These are phyloP conservation scores for Cataglyphis rosenhaueri DNA, from an alignment of 2,888 invertebrate species.

Conservation along the genomic window DNA sequence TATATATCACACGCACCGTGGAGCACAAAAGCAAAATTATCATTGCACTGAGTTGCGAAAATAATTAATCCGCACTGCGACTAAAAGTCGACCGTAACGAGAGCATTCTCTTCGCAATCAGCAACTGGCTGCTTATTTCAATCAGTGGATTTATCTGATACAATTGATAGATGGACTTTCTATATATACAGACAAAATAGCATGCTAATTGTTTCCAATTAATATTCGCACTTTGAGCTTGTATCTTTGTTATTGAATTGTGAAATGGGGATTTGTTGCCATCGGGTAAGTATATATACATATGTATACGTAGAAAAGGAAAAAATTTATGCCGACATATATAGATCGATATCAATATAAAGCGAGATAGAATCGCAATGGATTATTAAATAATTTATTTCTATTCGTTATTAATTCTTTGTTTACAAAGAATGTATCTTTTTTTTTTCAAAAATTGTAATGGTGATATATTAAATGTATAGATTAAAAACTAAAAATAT, in stretches of 20 bases:
- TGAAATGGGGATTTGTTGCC: conserved; percentile 25
- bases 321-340: not conserved
- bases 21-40: conserved; percentile 9
- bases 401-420: not conserved
- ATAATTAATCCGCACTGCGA: conserved; percentile 24
- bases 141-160: conserved; percentile 33
- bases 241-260: conserved; percentile 43
- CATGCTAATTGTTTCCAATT: conserved; percentile 72
- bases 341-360: not conserved
- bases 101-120: conserved; percentile 37
- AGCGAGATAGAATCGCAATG: not conserved
- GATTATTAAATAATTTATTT: conserved; percentile 14
- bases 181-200: conserved; percentile 44
- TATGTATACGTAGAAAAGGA: not conserved
- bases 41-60: conserved; percentile 14
- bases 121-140: conserved; percentile 34
- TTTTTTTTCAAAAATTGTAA: not conserved
- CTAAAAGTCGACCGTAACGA: conserved; percentile 63
- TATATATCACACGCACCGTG: not conserved
- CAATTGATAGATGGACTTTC: conserved; percentile 19
- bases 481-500: no score
- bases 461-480: no score
- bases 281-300: not conserved
- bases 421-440: not conserved
- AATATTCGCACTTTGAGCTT: conserved; percentile 60